These are phyloP conservation scores for Liopterus haemorrhoidalis DNA, from an alignment of 2,888 invertebrate species.

Conservation along the genomic window DNA sequence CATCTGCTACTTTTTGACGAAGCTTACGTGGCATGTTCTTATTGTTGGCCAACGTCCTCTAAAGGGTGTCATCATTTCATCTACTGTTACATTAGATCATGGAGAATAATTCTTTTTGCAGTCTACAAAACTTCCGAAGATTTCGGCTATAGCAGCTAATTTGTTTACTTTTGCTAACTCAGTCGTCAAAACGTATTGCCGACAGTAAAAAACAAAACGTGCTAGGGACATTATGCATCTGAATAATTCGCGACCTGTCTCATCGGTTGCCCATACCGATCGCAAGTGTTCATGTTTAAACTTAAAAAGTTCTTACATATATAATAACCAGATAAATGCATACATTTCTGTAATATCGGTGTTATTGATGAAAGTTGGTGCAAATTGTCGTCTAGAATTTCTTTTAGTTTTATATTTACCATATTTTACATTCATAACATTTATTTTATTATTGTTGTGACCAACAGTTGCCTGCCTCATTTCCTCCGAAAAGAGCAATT, in stretches of 20 bases:
- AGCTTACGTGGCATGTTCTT: no score
- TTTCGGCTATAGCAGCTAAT: conserved; percentile 24
- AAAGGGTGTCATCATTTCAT: no score
- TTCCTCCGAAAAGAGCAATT: no score
- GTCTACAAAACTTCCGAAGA: conserved; percentile 25
- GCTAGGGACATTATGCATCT: conserved; percentile 24
- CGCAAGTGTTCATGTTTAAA: conserved; percentile 28
- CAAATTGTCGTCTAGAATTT: no score
- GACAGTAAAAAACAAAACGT: no score
- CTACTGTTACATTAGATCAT: no score
- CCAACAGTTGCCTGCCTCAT: no score
- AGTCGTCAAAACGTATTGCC: no score
- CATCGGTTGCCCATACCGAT: conserved; percentile 28
- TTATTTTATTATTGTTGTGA: conserved; percentile 9
- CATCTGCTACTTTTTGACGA: no score
- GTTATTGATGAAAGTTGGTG: conserved; percentile 11
- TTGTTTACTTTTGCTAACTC: conserved; percentile 23
- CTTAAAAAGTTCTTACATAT: conserved; percentile 28
- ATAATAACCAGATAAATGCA: conserved; percentile 29
- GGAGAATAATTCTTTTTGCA: no score
- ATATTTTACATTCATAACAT: background rate
- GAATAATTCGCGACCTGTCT: conserved; percentile 26
- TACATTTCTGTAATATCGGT: conserved; percentile 20
- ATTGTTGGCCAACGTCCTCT: no score
- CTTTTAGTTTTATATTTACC: conserved; percentile 11